phyloP scores from a whole-genome alignment of 1,140 invertebrate genomes.

The Apis cerana region DNA sequence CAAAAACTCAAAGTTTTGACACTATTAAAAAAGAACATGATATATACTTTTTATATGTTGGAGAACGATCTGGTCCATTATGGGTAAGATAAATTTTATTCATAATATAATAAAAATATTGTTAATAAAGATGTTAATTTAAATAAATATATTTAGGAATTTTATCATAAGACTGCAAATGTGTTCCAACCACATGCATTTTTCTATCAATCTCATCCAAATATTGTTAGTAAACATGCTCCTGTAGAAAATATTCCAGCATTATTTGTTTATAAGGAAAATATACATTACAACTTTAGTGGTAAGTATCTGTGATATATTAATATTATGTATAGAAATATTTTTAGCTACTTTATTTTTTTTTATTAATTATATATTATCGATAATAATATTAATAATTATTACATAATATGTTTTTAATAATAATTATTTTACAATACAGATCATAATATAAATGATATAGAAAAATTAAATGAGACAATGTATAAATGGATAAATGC shows the following conservation, averaged over 20 bases:
- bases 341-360: constrained; percentile 12
- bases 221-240: constrained; percentile 86
- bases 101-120: constrained; percentile 21
- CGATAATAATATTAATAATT: neutral
- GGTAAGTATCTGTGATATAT: constrained; percentile 75
- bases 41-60: constrained; percentile 94
- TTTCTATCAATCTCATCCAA: constrained; percentile 90
- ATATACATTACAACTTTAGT: constrained; percentile 86
- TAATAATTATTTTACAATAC: constrained; percentile 15
- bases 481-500: constrained; percentile 93
- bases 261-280: constrained; percentile 94
- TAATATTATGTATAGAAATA: constrained; percentile 17
- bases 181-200: constrained; percentile 91
- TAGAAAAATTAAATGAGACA: constrained; percentile 84
- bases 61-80: constrained; percentile 87
- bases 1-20: constrained; percentile 88
- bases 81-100: constrained; percentile 84
- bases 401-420: neutral
- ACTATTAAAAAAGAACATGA: constrained; percentile 87
- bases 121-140: constrained; percentile 9
- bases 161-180: constrained; percentile 88
- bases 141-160: constrained; percentile 82
- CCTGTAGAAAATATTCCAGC: constrained; percentile 85
- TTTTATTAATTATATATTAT: no score
- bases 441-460: constrained; percentile 80